Percentiles rank a stretch among this genome's conserved stretches.
These are phyloP conservation scores for Aphelenchoides bicaudatus DNA, from an alignment of 2,888 invertebrate species.

Conservation along the genomic window DNA sequence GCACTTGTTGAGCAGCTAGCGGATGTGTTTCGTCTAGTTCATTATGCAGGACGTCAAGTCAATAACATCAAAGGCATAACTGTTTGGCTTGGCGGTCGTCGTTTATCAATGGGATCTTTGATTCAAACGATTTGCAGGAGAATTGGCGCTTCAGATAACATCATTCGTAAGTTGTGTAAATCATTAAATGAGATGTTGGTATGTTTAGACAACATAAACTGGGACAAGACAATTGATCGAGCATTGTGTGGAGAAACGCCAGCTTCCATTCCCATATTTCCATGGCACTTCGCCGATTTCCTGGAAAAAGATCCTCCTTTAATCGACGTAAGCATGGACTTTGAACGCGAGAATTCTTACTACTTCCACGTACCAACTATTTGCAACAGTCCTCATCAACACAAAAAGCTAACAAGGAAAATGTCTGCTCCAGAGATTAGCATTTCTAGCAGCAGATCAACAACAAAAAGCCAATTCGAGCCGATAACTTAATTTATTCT, in stretches of 20 bases:
- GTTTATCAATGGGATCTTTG: constrained; percentile 49
- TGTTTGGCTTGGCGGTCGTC: constrained; percentile 55
- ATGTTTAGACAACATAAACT: constrained; percentile 49
- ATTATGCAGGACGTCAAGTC: constrained; percentile 55
- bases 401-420: constrained; percentile 24
- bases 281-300: constrained; percentile 58
- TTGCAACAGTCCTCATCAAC: constrained; percentile 35
- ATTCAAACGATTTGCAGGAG: constrained; percentile 56
- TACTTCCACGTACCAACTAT: constrained; percentile 28
- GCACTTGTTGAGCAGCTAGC: constrained; percentile 56
- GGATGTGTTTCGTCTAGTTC: constrained; percentile 55
- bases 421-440: constrained; percentile 26
- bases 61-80: constrained; percentile 57
- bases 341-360: constrained; percentile 41
- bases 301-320: constrained; percentile 55
- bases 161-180: constrained; percentile 37
- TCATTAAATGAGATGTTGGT: not conserved
- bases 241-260: constrained; percentile 44
- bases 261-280: constrained; percentile 51
- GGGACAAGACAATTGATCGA: constrained; percentile 50
- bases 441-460: too few species aligned
- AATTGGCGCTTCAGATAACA: constrained; percentile 55
- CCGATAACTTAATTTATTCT: too few species aligned
- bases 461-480: too few species aligned
- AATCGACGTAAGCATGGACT: constrained; percentile 54